Percentiles rank a stretch among this genome's conserved stretches.
These are phyloP conservation scores for Salvator merianae DNA, from an alignment of 2,113 vertebrate genomes.

Conservation along the genomic window DNA sequence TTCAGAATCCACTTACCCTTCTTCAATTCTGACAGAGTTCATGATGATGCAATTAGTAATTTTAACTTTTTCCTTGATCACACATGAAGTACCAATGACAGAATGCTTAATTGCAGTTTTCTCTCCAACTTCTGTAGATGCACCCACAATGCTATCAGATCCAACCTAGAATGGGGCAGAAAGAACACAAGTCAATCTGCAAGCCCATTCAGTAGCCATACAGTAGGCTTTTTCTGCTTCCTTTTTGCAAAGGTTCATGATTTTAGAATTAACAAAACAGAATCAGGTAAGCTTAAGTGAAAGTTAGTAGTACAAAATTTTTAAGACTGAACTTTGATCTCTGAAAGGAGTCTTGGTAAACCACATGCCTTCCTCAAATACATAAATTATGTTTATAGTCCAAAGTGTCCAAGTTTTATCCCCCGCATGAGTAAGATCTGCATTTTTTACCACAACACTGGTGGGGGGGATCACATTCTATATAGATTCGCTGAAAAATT, in stretches of 20 bases:
- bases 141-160: conserved; percentile 89
- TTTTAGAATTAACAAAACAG: neutral
- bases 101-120: conserved; percentile 93
- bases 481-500: no score
- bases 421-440: neutral
- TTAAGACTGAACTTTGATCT: neutral
- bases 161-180: conserved; percentile 80
- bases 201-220: conserved; percentile 15
- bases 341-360: no score
- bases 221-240: neutral
- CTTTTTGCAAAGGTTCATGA: neutral
- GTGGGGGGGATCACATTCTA: neutral
- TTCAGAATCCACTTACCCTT: conserved; percentile 87
- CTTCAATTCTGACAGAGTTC: conserved; percentile 93
- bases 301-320: neutral
- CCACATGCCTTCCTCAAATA: neutral
- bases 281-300: neutral
- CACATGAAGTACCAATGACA: conserved; percentile 84
- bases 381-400: neutral
- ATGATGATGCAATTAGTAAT: conserved; percentile 95
- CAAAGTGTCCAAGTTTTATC: neutral
- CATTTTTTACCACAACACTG: neutral
- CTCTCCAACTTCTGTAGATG: conserved; percentile 86
- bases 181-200: neutral
- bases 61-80: conserved; percentile 89